These are phyloP conservation scores for Ferrisia virgata DNA, from an alignment of 2,888 invertebrate genomes.

Conservation along the genomic window DNA sequence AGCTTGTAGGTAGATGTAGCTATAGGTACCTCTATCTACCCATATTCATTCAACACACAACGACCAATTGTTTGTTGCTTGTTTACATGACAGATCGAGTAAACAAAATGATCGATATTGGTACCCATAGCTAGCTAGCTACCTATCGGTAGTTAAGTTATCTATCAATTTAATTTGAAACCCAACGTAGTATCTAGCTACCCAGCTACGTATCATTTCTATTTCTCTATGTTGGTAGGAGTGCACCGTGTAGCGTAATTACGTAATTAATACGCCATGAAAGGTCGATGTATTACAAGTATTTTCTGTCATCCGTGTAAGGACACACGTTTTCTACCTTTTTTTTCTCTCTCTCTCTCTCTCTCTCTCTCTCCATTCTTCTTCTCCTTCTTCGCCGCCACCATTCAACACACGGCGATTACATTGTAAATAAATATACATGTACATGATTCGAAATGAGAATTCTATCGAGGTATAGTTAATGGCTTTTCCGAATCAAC, in stretches of 20 bases:
- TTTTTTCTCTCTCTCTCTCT: background rate
- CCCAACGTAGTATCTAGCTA: background rate
- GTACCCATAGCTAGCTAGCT: background rate
- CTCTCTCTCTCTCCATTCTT: background rate
- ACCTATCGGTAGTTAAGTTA: background rate
- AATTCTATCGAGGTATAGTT: background rate
- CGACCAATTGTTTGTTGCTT: background rate
- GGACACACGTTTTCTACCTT: background rate
- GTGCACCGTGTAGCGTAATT: background rate
- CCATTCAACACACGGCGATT: background rate
- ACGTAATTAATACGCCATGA: slow-evolving; percentile 15
- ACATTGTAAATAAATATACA: background rate
- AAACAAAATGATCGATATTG: background rate
- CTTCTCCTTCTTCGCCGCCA: background rate
- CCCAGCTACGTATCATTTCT: background rate
- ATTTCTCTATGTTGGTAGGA: too few relatives aligned
- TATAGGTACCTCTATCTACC: too few relatives aligned
- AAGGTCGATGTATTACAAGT: background rate
- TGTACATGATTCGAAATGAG: background rate
- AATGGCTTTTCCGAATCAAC: slow-evolving; percentile 3
- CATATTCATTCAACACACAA: background rate
- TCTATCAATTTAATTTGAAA: background rate
- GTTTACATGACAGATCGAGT: background rate
- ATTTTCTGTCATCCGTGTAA: background rate
- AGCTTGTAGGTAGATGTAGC: too few relatives aligned